Evolutionary conservation across 1,140 invertebrate genomes (phyloP).

Genomic region (Drosophila nigrodunni): DNA sequence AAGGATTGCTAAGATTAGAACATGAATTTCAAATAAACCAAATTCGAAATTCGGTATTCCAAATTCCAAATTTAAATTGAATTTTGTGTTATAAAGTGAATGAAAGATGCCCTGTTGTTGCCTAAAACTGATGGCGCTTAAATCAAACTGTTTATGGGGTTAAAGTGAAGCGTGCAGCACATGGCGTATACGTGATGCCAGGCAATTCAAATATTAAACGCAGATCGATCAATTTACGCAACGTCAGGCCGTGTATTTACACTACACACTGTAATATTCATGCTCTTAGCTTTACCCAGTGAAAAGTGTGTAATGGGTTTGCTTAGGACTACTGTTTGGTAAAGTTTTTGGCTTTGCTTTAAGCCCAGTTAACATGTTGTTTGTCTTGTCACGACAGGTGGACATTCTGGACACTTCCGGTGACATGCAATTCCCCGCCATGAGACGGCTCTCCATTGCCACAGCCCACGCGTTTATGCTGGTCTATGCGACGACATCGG

Average conservation of each 20-base stretch:
- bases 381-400: conserved; percentile 85
- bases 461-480: conserved; percentile 95
- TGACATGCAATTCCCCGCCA: conserved; percentile 94
- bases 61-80: conserved; percentile 26
- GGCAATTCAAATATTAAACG: conserved; percentile 7
- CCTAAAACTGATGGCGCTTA: conserved; percentile 1
- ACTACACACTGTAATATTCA: conserved; percentile 8
- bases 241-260: conserved; percentile 1
- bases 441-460: conserved; percentile 93
- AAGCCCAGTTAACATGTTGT: conserved; percentile 10
- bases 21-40: background rate
- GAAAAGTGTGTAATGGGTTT: no score
- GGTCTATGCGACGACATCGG: conserved; percentile 93
- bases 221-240: conserved; percentile 20
- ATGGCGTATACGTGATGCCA: conserved; percentile 25
- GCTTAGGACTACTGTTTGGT: no score
- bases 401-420: conserved; percentile 95
- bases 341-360: no score
- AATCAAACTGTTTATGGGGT: conserved; percentile 33
- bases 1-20: conserved; percentile 10
- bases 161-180: background rate
- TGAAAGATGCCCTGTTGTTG: conserved; percentile 1
- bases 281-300: background rate
- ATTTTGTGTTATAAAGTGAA: conserved; percentile 16
- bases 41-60: no score